phyloP scores from a whole-genome alignment of 2,113 vertebrate species.

The Martes martes region DNA sequence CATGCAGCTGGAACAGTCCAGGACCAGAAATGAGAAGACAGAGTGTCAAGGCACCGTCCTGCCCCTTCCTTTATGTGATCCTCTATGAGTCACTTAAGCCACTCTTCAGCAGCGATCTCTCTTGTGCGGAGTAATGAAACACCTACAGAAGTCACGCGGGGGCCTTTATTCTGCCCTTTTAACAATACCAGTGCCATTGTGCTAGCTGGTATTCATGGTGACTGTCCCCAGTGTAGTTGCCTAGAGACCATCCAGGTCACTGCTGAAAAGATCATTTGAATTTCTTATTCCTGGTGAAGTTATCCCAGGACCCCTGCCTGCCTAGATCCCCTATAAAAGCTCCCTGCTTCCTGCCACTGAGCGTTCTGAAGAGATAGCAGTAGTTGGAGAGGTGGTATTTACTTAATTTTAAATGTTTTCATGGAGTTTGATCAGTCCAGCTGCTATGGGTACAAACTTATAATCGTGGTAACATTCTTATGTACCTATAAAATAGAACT shows the following conservation, averaged over 20 bases:
- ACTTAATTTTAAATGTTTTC: background rate
- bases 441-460: background rate
- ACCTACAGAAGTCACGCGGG: background rate
- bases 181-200: background rate
- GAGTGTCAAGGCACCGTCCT: background rate
- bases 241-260: background rate
- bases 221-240: background rate
- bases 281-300: background rate
- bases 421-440: background rate
- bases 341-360: background rate
- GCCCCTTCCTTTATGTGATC: background rate
- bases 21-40: background rate
- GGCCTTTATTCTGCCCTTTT: background rate
- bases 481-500: slow-evolving; percentile 24
- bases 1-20: background rate
- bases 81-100: background rate
- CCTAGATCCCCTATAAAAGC: background rate
- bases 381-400: background rate
- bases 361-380: background rate
- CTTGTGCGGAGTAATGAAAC: background rate
- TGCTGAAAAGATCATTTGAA: background rate
- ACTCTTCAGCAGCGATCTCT: background rate
- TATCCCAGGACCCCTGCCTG: background rate
- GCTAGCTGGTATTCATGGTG: background rate
- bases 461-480: background rate